Percentiles rank a stretch among this genome's conserved stretches.
Conservation (phyloP, 1,140 invertebrate genomes). For the Drosophila pseudoobscura region DNA sequence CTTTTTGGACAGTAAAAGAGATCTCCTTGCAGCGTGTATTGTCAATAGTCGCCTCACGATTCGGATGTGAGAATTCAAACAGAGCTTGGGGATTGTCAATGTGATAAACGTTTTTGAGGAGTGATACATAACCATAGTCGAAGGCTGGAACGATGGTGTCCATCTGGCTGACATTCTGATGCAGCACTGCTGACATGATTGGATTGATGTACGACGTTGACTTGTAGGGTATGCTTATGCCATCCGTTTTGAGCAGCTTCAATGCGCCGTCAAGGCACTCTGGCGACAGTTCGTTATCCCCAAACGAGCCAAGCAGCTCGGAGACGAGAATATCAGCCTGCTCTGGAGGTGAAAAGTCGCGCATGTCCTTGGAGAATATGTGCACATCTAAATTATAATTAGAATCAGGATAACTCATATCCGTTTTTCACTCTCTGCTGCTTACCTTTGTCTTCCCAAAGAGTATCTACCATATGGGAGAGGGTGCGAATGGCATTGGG, state of each 20-base stretch:
- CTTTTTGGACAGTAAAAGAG: conserved; percentile 88
- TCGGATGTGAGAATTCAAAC: conserved; percentile 96
- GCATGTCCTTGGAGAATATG: conserved; percentile 95
- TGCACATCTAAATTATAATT: conserved; percentile 83
- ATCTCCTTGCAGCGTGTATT: conserved; percentile 90
- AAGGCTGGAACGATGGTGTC: conserved; percentile 37
- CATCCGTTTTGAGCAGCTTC: conserved; percentile 93
- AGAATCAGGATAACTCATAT: not conserved
- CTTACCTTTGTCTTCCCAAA: conserved; percentile 90
- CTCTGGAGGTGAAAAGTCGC: conserved; percentile 91
- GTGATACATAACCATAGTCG: conserved; percentile 92
- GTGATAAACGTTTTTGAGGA: conserved; percentile 94
- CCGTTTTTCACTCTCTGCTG: not conserved
- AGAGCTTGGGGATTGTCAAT: conserved; percentile 91
- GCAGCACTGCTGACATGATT: conserved; percentile 85
- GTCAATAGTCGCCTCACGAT: conserved; percentile 86
- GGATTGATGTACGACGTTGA: conserved; percentile 97
- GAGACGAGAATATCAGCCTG: conserved; percentile 98
- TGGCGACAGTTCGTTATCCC: conserved; percentile 99
- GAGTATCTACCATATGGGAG: conserved; percentile 90
- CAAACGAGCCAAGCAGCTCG: conserved; percentile 98
- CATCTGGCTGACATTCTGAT: conserved; percentile 83
- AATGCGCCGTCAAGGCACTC: conserved; percentile 99
- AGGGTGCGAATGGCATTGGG: conserved; percentile 97
- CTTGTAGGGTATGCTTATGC: conserved; percentile 95